Conservation (phyloP, 2,797 vertebrate species). For the Heterohyrax brucei region DNA sequence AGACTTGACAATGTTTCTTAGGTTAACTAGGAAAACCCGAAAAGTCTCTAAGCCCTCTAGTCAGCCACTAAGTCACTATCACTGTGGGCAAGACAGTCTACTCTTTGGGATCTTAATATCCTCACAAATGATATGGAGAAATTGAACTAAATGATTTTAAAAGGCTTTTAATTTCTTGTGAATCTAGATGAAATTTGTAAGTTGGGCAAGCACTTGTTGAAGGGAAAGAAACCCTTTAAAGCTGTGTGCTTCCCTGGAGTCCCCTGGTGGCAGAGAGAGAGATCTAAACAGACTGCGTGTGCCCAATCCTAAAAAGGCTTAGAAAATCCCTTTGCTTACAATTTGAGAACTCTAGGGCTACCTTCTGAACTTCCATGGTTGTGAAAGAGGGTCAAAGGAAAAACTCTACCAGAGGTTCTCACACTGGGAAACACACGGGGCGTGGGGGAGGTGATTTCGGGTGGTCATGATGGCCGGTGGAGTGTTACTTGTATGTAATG, state of each 20-base stretch:
- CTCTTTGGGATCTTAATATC: constrained; percentile 37
- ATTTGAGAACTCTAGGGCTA: not conserved
- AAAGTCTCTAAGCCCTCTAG: not conserved
- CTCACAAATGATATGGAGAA: constrained; percentile 3
- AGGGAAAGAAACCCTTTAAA: not conserved
- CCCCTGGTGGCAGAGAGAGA: not conserved
- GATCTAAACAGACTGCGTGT: not conserved
- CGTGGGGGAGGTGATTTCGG: not conserved
- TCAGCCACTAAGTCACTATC: constrained; percentile 7
- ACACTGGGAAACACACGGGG: not conserved
- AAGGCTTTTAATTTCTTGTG: constrained; percentile 51
- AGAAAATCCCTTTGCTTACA: constrained; percentile 24
- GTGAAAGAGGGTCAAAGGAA: constrained; percentile 17
- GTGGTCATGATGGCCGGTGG: not conserved
- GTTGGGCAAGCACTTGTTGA: constrained; percentile 22
- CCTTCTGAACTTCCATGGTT: not conserved
- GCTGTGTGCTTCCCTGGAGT: not conserved
- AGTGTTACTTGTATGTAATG: constrained; percentile 9
- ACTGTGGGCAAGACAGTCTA: constrained; percentile 2
- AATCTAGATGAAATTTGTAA: not conserved
- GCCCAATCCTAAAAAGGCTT: not conserved
- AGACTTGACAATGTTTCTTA: not conserved
- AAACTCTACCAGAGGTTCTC: not conserved
- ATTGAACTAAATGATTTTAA: constrained; percentile 48
- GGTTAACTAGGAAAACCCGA: constrained; percentile 47